phyloP scores from a whole-genome alignment of 2,888 invertebrate genomes.

The Eutolmus rufibarbis region DNA sequence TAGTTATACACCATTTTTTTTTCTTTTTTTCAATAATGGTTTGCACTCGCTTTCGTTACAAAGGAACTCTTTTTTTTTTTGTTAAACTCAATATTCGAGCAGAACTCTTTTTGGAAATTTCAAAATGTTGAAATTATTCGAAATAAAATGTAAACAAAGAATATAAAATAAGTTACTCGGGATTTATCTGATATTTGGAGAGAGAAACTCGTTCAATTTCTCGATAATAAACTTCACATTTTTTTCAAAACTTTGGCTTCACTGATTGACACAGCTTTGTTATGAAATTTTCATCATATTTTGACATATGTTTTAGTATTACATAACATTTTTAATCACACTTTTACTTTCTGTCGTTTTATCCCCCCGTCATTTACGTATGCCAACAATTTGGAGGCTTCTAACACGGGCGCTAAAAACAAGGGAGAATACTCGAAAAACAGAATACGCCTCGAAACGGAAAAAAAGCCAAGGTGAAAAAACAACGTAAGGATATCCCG shows the following conservation, averaged over 20 bases:
- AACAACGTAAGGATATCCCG: background rate
- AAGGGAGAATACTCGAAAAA: background rate
- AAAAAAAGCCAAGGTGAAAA: slow-evolving; percentile 17
- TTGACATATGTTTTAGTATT: slow-evolving; percentile 31
- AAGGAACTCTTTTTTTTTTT: background rate
- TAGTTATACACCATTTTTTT: background rate
- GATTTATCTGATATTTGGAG: background rate
- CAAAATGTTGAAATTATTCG: background rate
- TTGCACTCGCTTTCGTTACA: background rate
- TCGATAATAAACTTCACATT: background rate
- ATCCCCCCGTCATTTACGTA: background rate
- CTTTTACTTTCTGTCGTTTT: slow-evolving; percentile 11
- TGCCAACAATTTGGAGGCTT: background rate
- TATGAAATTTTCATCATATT: background rate
- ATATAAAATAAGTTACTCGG: too few species aligned
- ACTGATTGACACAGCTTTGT: background rate
- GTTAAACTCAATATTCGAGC: too few species aligned
- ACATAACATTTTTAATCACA: slow-evolving; percentile 35
- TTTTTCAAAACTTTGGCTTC: background rate
- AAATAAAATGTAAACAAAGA: background rate
- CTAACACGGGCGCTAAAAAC: background rate
- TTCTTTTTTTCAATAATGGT: background rate
- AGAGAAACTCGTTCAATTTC: background rate
- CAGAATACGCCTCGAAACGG: background rate
- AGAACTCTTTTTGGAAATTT: background rate